A percentile compares a stretch with the other conserved stretches of the same genome.
phyloP scores from a whole-genome alignment of 2,797 vertebrate genomes.

The Coregonus suidteri region DNA sequence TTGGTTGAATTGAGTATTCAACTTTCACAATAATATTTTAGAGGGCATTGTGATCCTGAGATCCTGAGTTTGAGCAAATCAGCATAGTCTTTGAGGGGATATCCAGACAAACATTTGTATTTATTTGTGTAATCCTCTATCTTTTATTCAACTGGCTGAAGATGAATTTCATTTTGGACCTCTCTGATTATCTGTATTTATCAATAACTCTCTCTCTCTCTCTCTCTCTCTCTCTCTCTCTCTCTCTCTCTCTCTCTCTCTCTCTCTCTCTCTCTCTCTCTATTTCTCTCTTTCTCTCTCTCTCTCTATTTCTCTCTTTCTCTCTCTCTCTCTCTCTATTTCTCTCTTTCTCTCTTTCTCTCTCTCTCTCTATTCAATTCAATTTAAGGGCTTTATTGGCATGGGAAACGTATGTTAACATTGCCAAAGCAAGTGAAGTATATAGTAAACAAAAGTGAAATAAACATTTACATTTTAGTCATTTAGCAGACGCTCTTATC shows the following conservation, averaged over 20 bases:
- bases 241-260: too few species aligned
- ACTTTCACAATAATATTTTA: constrained; percentile 46
- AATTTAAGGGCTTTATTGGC: too few species aligned
- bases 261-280: constrained; percentile 10
- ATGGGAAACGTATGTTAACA: too few species aligned
- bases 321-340: constrained; percentile 14
- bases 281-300: constrained; percentile 25
- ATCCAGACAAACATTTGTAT: constrained; percentile 48
- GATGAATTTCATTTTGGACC: constrained; percentile 45
- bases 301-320: neutral
- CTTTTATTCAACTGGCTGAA: constrained; percentile 32
- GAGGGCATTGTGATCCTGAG: constrained; percentile 26
- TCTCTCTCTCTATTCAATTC: constrained; percentile 8
- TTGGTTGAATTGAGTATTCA: constrained; percentile 41
- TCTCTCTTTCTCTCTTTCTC: constrained; percentile 45
- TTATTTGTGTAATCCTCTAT: constrained; percentile 44
- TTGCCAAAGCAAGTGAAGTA: too few species aligned
- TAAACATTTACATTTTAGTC: too few species aligned
- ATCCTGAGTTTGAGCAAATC: constrained; percentile 39
- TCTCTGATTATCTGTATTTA: constrained; percentile 30
- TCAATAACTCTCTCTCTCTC: constrained; percentile 10
- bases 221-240: neutral
- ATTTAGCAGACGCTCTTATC: too few species aligned
- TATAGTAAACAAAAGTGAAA: too few species aligned
- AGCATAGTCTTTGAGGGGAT: constrained; percentile 39